Evolutionary conservation across 2,797 vertebrate genomes (phyloP).

Genomic region (Halcyon leucocephala): DNA sequence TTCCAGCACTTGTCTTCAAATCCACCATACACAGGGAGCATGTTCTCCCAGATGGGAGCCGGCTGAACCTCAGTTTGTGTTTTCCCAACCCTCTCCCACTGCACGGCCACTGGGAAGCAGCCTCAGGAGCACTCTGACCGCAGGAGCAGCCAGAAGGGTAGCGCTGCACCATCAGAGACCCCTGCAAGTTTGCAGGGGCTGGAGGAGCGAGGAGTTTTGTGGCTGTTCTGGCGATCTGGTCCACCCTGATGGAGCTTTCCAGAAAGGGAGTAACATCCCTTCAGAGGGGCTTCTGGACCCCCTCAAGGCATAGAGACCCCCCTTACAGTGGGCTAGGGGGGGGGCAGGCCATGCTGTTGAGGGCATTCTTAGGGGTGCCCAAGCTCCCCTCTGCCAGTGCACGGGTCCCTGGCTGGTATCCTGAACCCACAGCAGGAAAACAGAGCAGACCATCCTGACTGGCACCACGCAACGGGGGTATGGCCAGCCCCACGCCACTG

Average conservation of each 20-base stretch:
- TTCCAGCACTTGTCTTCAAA: neutral
- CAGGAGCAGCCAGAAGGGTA: accelerated
- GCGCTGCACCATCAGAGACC: neutral
- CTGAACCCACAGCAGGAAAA: neutral
- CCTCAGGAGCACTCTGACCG: neutral
- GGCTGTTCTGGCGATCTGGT: neutral
- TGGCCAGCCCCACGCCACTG: neutral
- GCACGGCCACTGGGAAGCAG: neutral
- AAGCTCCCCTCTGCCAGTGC: neutral
- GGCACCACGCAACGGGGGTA: accelerated
- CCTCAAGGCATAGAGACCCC: neutral
- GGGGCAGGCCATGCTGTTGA: neutral
- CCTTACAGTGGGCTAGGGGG: neutral
- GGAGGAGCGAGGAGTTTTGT: neutral
- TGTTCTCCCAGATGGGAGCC: neutral
- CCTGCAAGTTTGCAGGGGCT: accelerated
- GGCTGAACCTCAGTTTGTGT: neutral
- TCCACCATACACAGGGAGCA: neutral
- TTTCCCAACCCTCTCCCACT: neutral
- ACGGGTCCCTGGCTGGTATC: neutral
- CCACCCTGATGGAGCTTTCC: neutral
- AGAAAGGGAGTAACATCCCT: neutral
- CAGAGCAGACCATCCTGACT: neutral
- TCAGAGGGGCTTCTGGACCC: neutral
- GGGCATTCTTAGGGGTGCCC: neutral